Evolutionary conservation across 2,113 vertebrate species (phyloP), one percentile per base, ranked within the genome.

Genomic region (Xiphias gladius): DNA sequence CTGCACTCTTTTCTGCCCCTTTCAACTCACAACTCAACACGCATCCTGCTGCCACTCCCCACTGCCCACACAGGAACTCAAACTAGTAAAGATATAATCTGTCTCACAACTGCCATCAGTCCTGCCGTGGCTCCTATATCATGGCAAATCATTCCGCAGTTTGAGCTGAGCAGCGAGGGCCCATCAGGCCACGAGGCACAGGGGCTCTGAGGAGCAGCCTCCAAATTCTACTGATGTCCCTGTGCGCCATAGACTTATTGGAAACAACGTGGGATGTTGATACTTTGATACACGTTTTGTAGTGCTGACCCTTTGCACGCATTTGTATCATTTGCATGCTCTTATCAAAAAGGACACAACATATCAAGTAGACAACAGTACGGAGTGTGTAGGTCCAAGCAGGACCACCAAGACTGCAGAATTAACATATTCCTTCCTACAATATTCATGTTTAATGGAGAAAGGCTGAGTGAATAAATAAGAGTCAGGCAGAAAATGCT

Each of bases 41-140:
- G 48, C 76, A 76, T 88, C 83, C 78, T 71, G 77, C 86, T 65
- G 76, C 90, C 90, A 86, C 84, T 85, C 72, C 82, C 86, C 82
- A 11, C 85, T 82, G 82, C 91, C 87, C 89, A 90, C 89, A 89
- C 92, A 90, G 65, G 26, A 67, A 28, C 65, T 70, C 84, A 68
- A 71, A 76, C 84, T 68, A 68, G 81, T 8, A 75, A 89, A 90
- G 72, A 91, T 87, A 64, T 48, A 68, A 73, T 84, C 78, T 82
- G 37, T 79, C 80, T 85, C 85, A 85, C 86, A 91, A 82, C 81
- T 90, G 85, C 82, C 73, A 84, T 73, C 59, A 63, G 77, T 80
- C 55, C 80, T 43, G 37, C 73, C 37, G 22, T 7, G n/a, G 59
- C 59, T 78, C 71, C 73, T 63, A 58, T 63, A 74, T 6, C 61